Evolutionary conservation across 1,140 invertebrate genomes (phyloP).

Genomic region (Drosophila bipectinata): DNA sequence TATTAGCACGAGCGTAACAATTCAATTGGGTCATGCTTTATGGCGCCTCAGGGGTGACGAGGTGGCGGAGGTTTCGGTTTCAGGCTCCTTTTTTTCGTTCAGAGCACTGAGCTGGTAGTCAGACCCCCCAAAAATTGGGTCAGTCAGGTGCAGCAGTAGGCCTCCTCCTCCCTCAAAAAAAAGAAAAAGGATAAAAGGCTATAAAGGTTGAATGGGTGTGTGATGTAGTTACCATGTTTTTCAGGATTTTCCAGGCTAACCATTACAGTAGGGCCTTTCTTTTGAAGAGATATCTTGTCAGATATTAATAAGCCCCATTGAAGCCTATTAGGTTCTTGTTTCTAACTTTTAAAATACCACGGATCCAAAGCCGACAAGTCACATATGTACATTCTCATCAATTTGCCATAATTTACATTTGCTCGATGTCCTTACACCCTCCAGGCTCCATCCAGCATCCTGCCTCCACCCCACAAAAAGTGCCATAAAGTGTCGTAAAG

Average conservation of each 20-base stretch:
- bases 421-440: conserved; percentile 10
- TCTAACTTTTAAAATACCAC: not conserved
- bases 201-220: not conserved
- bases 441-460: too few relatives aligned
- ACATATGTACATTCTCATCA: conserved; percentile 54
- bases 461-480: conserved; percentile 9
- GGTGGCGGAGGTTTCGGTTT: not conserved
- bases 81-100: not conserved
- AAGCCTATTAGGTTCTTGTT: not conserved
- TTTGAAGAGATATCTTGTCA: not conserved
- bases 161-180: not conserved
- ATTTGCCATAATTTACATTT: conserved; percentile 68
- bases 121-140: conserved; percentile 40
- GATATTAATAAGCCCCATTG: not conserved
- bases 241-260: conserved; percentile 1
- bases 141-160: conserved; percentile 50
- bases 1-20: conserved; percentile 75
- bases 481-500: conserved; percentile 80
- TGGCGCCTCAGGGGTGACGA: conserved; percentile 42
- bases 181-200: not conserved
- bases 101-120: conserved; percentile 1
- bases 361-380: conserved; percentile 14
- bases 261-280: not conserved
- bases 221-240: not conserved
- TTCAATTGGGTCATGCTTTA: conserved; percentile 81